Base-by-base conservation (phyloP, 2,113 vertebrate genomes). In the Pseudolaguvia tuberculata region DNA sequence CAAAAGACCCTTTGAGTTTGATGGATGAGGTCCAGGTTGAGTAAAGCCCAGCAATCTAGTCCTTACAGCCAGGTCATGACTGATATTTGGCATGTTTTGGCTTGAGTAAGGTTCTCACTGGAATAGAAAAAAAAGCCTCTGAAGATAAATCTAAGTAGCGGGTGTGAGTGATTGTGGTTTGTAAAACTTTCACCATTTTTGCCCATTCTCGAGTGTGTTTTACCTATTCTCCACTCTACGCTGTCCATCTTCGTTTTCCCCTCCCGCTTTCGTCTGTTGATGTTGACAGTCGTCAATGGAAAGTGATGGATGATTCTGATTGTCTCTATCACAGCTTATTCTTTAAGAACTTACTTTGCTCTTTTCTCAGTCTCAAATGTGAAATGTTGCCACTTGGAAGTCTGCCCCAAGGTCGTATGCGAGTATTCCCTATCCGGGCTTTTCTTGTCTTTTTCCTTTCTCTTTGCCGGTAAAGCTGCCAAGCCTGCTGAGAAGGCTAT, bases 271-370 rank as follows among this genome's bases (percentile, higher is more conserved):
- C 55, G 61, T 53, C 29, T 31, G 39, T 47, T 59, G 65, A 72
- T 55, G 55, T 23, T 83, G 71, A 81, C 59, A 59, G 77, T 76
- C 45, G 76, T 78, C 85, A 87, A 83, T 81, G 86, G 86, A 88
- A 88, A 86, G 85, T 89, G 89, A 91, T 89, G 87, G 89, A 91
- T 88, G 87, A 78, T 78, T 75, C 29, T 62, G 71, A 42, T 42
- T 77, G 65, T 77, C 86, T 61, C 85, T 72, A 82, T 86, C 83
- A 55, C 72, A 59, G 45, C 50, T 50, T 25, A 50, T 21, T 18
- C 1, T 15, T 50, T 15, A 14, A 5, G 48, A 14, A 17, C 13
- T 50, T 50, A 12, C 52, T 50, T n/a, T 52, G 53, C 4, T 51
- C 31, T 58, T 50, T 48, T 78, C 83, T 86, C 86, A 79, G 87